Evolutionary conservation across 1,140 invertebrate species (phyloP).

Genomic region (Dinoponera quadriceps): DNA sequence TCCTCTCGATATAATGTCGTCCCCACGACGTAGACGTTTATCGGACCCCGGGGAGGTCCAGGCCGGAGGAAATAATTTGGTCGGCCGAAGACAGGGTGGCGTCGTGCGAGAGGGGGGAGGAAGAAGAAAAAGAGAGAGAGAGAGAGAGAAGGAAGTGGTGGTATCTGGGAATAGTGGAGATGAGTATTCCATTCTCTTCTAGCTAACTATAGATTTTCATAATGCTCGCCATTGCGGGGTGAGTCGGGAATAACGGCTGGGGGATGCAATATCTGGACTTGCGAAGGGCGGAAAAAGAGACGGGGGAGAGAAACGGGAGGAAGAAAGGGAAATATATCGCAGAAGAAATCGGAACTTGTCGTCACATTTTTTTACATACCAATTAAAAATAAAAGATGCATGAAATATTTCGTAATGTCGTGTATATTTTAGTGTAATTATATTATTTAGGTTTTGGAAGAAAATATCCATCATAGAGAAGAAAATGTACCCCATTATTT

Average conservation of each 20-base stretch:
- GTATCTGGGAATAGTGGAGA: slow-evolving; percentile 30
- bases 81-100: slow-evolving; percentile 36
- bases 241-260: slow-evolving; percentile 11
- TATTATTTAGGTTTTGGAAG: no score
- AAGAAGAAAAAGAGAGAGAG: neutral
- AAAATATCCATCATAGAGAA: no score
- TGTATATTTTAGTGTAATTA: no score
- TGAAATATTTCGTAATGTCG: no score
- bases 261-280: neutral
- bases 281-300: neutral
- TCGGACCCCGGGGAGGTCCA: slow-evolving; percentile 59
- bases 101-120: neutral
- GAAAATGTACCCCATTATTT: no score
- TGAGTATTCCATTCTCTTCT: slow-evolving; percentile 51
- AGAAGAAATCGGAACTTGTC: no score
- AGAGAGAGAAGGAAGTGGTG: no score
- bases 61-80: slow-evolving; percentile 69
- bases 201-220: slow-evolving; percentile 71
- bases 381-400: no score
- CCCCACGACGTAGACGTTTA: slow-evolving; percentile 47
- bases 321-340: slow-evolving; percentile 13
- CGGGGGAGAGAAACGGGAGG: neutral
- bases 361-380: no score
- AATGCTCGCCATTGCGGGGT: slow-evolving; percentile 53
- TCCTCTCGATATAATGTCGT: slow-evolving; percentile 34